Evolutionary conservation across 1,140 invertebrate species (phyloP), one percentile per base, ranked within the genome.

Genomic region (Drosophila pachea): DNA sequence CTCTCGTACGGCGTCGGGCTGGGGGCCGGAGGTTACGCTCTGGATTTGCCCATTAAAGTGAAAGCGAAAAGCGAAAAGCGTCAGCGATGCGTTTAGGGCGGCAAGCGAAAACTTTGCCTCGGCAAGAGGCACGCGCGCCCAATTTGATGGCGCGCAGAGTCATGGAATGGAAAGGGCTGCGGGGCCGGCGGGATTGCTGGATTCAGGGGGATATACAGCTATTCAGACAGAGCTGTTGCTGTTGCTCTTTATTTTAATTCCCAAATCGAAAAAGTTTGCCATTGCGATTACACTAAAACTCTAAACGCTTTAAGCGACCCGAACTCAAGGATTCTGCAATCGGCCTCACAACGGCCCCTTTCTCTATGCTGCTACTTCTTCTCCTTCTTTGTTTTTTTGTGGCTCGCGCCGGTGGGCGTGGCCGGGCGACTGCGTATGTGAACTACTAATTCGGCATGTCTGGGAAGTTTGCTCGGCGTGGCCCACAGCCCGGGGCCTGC

Each of bases 191-290:
- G 7, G 47, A 2, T 11, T 6, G 22, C 22, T 22, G 22, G 22
- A 22, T 22, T 22, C 22, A 22, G 22, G 14, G 36, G 42, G n/a
- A 7, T 33, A 7, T 50, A 32, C 31, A 33, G 32, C 48, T 14
- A 50, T 50, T 49, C 14, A 68, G 73, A 48, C 60, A 53, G 63
- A 36, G 53, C 50, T 54, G 62, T 64, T 65, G 48, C 42, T 59
- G 36, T 47, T 71, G 66, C 45, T 71, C 64, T 82, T 78, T 83
- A 83, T 78, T 83, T 83, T 83, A 83, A 83, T 83, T 83, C 78
- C 78, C 78, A 83, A 83, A 83, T 83, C 78, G 78, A 83, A 83
- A 83, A 83, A 83, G 79, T 83, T 83, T 78, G 55, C 50, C 63
- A 38, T 56, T 68, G 71, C 78, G 78, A 82, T 82, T 82, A 82